Evolutionary conservation across 23 tunicate genomes (phyloP).

Genomic region (Phallusia fumigata): DNA sequence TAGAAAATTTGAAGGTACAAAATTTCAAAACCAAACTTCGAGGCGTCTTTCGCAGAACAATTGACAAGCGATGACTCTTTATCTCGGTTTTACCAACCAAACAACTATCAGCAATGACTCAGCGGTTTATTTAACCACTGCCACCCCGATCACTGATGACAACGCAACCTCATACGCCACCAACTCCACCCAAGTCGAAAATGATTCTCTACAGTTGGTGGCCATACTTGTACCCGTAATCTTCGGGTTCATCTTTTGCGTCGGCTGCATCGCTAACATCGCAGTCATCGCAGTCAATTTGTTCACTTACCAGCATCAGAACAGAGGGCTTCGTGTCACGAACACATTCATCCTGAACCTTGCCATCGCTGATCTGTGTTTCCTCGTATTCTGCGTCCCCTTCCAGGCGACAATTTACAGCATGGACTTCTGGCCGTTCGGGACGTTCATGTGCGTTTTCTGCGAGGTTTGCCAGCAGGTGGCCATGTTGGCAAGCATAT

Average conservation of each 20-base stretch:
- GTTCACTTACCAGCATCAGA: not conserved
- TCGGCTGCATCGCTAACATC: constrained; percentile 77
- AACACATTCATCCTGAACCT: constrained; percentile 56
- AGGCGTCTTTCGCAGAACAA: no score
- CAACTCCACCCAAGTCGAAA: not conserved
- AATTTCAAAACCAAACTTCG: no score
- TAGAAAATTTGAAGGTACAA: no score
- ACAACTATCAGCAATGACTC: no score
- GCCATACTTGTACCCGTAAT: constrained; percentile 77
- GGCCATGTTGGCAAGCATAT: constrained; percentile 74
- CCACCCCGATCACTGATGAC: no score
- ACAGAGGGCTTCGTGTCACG: constrained; percentile 40
- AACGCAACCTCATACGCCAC: no score
- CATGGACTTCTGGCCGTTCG: constrained; percentile 71
- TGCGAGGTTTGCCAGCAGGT: constrained; percentile 50
- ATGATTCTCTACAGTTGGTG: not conserved
- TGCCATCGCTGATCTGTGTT: constrained; percentile 78
- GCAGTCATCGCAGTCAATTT: constrained; percentile 66
- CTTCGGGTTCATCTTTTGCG: constrained; percentile 65
- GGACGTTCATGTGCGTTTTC: constrained; percentile 63
- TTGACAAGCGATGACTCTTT: no score
- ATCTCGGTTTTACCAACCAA: no score
- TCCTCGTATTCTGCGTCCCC: constrained; percentile 88
- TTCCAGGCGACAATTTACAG: constrained; percentile 86
- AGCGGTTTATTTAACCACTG: no score